Percentiles rank a stretch among this genome's conserved stretches.
Conservation (phyloP, 2,113 vertebrate species). For the Heterocephalus glaber region DNA sequence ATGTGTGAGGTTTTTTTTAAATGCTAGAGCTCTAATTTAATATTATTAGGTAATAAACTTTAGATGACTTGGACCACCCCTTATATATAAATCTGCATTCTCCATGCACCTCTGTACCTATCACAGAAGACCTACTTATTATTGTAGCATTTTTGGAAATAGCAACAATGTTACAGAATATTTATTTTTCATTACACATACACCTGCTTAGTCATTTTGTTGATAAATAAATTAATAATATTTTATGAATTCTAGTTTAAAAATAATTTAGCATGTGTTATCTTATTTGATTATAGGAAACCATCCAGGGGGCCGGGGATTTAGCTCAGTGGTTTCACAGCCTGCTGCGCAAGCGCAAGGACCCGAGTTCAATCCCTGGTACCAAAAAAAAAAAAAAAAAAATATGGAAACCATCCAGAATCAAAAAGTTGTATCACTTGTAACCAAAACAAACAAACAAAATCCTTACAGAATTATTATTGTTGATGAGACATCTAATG, state of each 20-base stretch:
- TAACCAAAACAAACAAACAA: neutral
- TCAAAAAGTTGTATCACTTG: neutral
- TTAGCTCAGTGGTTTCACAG: too few relatives aligned
- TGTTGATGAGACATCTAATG: neutral
- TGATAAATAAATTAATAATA: neutral
- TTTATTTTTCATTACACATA: neutral
- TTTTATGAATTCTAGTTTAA: neutral
- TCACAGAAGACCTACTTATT: neutral
- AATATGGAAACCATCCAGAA: neutral
- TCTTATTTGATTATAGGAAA: neutral
- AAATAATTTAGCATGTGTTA: neutral
- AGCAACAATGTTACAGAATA: neutral
- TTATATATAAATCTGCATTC: neutral
- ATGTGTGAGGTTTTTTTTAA: neutral
- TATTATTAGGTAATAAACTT: neutral
- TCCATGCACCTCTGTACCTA: neutral
- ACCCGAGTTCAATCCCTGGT: too few relatives aligned
- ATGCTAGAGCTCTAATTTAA: neutral
- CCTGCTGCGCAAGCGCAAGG: too few relatives aligned
- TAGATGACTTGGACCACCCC: neutral
- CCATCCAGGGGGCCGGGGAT: too few relatives aligned
- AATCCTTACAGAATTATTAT: neutral
- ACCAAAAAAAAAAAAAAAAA: too few relatives aligned
- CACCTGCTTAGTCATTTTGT: neutral
- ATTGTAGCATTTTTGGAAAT: neutral